Percentiles rank a stretch among this genome's conserved stretches.
Evolutionary conservation across 2,888 invertebrate species (phyloP).

Genomic region (Chaitophorus viminalis): DNA sequence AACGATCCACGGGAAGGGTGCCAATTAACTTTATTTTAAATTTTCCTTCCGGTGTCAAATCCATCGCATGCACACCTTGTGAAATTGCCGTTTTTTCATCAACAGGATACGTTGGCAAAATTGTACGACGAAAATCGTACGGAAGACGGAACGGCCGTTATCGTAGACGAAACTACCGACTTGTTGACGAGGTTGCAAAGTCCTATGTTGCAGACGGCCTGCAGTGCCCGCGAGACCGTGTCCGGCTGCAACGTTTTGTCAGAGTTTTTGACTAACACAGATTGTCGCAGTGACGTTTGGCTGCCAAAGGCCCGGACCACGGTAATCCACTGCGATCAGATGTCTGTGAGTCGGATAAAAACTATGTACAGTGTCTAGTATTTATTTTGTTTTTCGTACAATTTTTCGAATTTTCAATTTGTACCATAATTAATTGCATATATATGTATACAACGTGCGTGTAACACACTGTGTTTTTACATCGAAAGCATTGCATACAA

Average conservation of each 20-base stretch:
- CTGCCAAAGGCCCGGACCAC: background rate
- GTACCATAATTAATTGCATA: too few species aligned
- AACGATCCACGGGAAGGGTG: background rate
- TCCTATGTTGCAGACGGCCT: background rate
- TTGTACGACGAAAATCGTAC: constrained; percentile 23
- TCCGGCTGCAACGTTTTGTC: background rate
- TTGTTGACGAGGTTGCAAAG: constrained; percentile 21
- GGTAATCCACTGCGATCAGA: constrained; percentile 1
- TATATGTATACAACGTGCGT: too few species aligned
- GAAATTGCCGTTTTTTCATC: background rate
- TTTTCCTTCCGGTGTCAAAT: too few species aligned
- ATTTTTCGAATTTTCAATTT: too few species aligned
- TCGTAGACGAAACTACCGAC: constrained; percentile 22
- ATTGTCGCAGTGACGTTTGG: background rate
- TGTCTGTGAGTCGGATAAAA: constrained; percentile 6
- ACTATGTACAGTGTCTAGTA: too few species aligned
- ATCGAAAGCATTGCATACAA: too few species aligned
- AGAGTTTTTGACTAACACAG: background rate
- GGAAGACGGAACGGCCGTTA: constrained; percentile 20
- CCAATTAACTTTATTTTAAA: too few species aligned
- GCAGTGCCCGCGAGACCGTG: background rate
- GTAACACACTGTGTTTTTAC: too few species aligned
- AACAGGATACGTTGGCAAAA: constrained; percentile 23
- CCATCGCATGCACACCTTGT: too few species aligned
- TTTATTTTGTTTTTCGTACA: too few species aligned